Percentiles rank a stretch among this genome's conserved stretches.
These are phyloP conservation scores for Caerostris darwini DNA, from an alignment of 1,140 invertebrate species.

Conservation along the genomic window DNA sequence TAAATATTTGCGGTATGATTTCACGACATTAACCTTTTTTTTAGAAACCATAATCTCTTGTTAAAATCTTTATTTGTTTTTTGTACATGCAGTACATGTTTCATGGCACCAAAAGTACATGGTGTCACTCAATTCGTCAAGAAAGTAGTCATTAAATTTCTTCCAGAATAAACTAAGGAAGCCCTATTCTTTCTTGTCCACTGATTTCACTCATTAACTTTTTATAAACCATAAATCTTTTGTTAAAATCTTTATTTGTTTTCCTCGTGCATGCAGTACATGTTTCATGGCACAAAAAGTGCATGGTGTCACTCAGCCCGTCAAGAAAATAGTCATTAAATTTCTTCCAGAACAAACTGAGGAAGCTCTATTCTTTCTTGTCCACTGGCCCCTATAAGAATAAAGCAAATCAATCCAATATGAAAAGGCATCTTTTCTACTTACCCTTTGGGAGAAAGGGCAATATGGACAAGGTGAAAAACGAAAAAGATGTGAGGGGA, in stretches of 20 bases:
- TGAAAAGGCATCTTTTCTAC: conserved; percentile 17
- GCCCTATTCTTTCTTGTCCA: neutral
- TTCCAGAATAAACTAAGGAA: neutral
- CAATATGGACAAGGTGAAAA: conserved; percentile 28
- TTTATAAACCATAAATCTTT: no score
- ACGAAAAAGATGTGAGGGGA: neutral
- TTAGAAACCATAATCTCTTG: no score
- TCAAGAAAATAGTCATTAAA: neutral
- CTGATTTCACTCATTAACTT: no score
- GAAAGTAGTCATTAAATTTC: neutral
- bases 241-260: no score
- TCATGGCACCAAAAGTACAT: no score
- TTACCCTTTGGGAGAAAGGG: conserved; percentile 21
- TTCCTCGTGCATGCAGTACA: no score
- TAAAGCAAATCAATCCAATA: conserved; percentile 53
- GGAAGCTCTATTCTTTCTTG: neutral
- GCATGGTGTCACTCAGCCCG: neutral
- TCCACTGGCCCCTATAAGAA: neutral
- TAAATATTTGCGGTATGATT: no score
- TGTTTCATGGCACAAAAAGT: neutral
- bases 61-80: no score
- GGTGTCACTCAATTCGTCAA: neutral
- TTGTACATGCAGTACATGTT: no score
- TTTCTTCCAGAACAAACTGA: neutral
- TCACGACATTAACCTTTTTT: no score